These are phyloP conservation scores for Anguilla rostrata DNA, from an alignment of 2,113 vertebrate genomes.

Conservation along the genomic window DNA sequence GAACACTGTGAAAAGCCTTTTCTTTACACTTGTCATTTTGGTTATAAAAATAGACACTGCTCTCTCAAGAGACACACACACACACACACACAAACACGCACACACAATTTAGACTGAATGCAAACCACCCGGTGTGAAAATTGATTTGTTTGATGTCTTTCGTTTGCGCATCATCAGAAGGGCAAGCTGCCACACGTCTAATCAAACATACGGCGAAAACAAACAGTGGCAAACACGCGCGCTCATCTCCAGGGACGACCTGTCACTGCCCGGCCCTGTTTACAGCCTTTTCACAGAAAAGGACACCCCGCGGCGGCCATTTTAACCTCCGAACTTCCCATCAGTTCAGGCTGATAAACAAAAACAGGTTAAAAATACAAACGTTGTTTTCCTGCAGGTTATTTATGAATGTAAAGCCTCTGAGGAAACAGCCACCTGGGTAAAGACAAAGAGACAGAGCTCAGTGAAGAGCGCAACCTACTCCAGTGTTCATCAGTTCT, in stretches of 20 bases:
- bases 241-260: conserved; percentile 42
- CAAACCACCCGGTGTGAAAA: neutral
- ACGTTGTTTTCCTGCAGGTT: neutral
- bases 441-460: neutral
- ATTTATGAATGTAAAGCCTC: neutral
- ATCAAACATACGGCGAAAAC: conserved; percentile 40
- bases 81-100: neutral
- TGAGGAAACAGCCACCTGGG: neutral
- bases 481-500: neutral
- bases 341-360: too few species aligned
- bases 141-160: neutral
- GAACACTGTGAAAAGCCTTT: neutral
- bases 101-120: neutral
- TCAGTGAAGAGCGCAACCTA: neutral
- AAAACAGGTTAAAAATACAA: too few species aligned
- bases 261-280: conserved; percentile 41
- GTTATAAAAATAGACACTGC: neutral
- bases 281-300: conserved; percentile 30
- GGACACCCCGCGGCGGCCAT: neutral
- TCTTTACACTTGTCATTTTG: neutral
- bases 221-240: conserved; percentile 55
- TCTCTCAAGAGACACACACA: neutral
- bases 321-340: neutral
- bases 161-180: conserved; percentile 8
- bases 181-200: conserved; percentile 29